These are phyloP conservation scores for Crotalus horridus DNA, from an alignment of 2,113 vertebrate species.

Conservation along the genomic window DNA sequence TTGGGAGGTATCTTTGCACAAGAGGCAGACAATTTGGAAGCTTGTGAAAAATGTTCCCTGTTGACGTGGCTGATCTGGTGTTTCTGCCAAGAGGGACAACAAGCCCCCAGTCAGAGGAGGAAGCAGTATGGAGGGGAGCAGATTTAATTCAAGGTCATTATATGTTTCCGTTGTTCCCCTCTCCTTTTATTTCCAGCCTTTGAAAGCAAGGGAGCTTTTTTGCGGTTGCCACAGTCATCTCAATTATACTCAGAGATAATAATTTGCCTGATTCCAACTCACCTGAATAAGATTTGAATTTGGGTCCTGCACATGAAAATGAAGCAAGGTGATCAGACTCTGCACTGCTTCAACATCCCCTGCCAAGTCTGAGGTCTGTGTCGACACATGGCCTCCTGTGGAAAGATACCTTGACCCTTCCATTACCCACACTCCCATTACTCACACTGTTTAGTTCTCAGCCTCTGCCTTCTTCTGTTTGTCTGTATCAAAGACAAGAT, in stretches of 20 bases:
- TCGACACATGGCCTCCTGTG: background rate
- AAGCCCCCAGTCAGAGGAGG: background rate
- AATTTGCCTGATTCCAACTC: background rate
- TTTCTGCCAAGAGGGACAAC: background rate
- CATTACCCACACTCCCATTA: fast-evolving
- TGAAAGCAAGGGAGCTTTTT: background rate
- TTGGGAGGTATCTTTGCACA: background rate
- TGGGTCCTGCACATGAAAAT: background rate
- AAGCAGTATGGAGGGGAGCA: background rate
- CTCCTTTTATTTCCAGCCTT: background rate
- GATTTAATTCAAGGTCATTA: background rate
- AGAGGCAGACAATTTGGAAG: background rate
- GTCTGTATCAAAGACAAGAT: background rate
- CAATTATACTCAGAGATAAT: background rate
- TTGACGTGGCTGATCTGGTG: background rate
- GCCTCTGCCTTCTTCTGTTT: background rate
- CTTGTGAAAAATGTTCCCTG: background rate
- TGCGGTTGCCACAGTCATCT: background rate
- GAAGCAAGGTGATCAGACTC: background rate
- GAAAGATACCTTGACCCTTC: background rate
- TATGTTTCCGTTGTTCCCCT: background rate
- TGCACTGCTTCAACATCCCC: background rate
- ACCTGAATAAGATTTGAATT: background rate
- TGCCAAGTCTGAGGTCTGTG: background rate
- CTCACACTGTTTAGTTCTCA: background rate